phyloP scores from a whole-genome alignment of 2,113 vertebrate species.

The Bostrychus sinensis region DNA sequence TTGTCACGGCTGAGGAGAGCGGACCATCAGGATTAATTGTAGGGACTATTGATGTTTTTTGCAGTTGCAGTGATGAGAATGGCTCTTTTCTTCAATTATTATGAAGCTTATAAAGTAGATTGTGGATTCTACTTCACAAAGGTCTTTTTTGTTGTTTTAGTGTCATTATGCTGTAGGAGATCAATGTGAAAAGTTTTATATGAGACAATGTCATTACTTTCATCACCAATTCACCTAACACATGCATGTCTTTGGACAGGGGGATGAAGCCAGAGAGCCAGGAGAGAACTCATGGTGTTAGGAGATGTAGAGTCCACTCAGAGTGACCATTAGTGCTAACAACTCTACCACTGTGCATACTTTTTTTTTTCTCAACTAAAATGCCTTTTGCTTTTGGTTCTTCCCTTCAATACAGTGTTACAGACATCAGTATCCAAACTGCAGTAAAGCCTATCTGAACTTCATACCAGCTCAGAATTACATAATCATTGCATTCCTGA shows the following conservation, averaged over 20 bases:
- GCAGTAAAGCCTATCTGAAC: neutral
- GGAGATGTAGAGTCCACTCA: too few species aligned
- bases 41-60: conserved; percentile 19
- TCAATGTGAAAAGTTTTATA: too few species aligned
- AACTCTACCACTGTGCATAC: too few species aligned
- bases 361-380: too few species aligned
- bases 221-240: too few species aligned
- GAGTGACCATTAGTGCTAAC: too few species aligned
- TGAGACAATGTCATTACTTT: too few species aligned
- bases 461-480: neutral
- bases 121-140: conserved; percentile 1
- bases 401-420: too few species aligned
- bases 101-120: conserved; percentile 21
- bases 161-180: neutral
- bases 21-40: conserved; percentile 36
- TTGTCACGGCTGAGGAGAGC: conserved; percentile 11
- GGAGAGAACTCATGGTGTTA: too few species aligned
- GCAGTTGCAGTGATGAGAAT: conserved; percentile 32
- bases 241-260: too few species aligned
- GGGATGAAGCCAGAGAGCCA: too few species aligned
- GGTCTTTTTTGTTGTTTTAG: neutral
- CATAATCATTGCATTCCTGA: neutral
- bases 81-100: conserved; percentile 13
- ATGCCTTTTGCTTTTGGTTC: too few species aligned
- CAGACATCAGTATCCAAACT: neutral